phyloP scores from a whole-genome alignment of 2,888 invertebrate species.

The Caenorhabditis macrosperma region DNA sequence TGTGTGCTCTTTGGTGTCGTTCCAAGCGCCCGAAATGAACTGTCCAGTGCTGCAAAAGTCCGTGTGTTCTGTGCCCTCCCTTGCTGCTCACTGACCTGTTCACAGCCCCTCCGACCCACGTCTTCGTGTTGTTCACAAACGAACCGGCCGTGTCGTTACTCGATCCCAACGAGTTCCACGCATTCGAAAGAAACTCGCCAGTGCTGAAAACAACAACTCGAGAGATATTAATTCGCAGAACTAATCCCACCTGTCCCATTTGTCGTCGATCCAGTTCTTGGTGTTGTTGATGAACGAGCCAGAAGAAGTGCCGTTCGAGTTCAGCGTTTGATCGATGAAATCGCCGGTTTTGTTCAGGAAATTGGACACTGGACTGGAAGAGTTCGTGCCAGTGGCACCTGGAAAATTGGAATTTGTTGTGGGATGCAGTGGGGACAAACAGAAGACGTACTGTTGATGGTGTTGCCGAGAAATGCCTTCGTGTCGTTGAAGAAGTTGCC shows the following conservation, averaged over 20 bases:
- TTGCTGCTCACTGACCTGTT: constrained; percentile 8
- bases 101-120: constrained; percentile 17
- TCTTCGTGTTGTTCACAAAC: constrained; percentile 14
- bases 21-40: constrained; percentile 28
- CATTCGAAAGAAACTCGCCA: constrained; percentile 38
- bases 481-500: constrained; percentile 33
- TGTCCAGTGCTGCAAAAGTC: constrained; percentile 23
- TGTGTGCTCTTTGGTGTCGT: constrained; percentile 21
- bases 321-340: constrained; percentile 18
- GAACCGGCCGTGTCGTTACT: neutral
- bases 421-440: no score
- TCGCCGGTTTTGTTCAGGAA: constrained; percentile 18
- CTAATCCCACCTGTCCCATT: constrained; percentile 18
- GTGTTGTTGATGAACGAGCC: constrained; percentile 19
- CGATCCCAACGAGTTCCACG: constrained; percentile 27
- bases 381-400: constrained; percentile 9
- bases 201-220: constrained; percentile 13
- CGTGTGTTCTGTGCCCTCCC: neutral
- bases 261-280: constrained; percentile 17
- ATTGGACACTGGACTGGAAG: constrained; percentile 6
- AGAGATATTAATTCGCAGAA: neutral
- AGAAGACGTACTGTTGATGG: neutral
- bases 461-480: constrained; percentile 6
- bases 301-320: neutral
- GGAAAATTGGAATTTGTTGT: neutral